Percentiles rank a stretch among this genome's conserved stretches.
Evolutionary conservation across 1,140 invertebrate species (phyloP).

Genomic region (Spodoptera litura): DNA sequence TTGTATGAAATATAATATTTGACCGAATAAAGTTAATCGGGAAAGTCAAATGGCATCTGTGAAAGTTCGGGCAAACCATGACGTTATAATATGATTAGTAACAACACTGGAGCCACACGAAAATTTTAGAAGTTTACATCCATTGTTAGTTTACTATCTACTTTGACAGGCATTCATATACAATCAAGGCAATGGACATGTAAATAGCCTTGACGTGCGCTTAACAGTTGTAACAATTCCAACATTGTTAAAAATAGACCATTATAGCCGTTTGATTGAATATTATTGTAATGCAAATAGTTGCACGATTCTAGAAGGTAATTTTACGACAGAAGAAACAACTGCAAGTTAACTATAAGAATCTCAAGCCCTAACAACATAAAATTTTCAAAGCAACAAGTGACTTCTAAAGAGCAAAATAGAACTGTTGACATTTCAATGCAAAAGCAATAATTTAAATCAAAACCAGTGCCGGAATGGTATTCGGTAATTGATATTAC

Average conservation of each 20-base stretch:
- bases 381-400: neutral
- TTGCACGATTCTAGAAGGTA: too few relatives aligned
- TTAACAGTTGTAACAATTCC: neutral
- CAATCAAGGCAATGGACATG: constrained; percentile 7
- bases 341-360: too few relatives aligned
- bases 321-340: too few relatives aligned
- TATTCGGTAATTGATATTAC: constrained; percentile 51
- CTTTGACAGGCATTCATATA: neutral
- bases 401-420: neutral
- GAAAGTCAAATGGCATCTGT: neutral
- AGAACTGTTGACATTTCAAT: constrained; percentile 31
- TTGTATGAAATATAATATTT: too few relatives aligned
- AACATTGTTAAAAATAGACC: too few relatives aligned
- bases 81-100: too few relatives aligned
- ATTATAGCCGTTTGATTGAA: too few relatives aligned
- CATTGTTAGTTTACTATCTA: constrained; percentile 1
- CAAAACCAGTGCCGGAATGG: constrained; percentile 37
- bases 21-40: neutral
- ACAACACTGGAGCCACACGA: too few relatives aligned
- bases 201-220: neutral
- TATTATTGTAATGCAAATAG: too few relatives aligned
- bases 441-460: constrained; percentile 35
- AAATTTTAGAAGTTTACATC: neutral
- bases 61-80: too few relatives aligned
- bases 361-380: too few relatives aligned